Conservation (phyloP, 2,797 vertebrate genomes). For the Aphelocoma californica region DNA sequence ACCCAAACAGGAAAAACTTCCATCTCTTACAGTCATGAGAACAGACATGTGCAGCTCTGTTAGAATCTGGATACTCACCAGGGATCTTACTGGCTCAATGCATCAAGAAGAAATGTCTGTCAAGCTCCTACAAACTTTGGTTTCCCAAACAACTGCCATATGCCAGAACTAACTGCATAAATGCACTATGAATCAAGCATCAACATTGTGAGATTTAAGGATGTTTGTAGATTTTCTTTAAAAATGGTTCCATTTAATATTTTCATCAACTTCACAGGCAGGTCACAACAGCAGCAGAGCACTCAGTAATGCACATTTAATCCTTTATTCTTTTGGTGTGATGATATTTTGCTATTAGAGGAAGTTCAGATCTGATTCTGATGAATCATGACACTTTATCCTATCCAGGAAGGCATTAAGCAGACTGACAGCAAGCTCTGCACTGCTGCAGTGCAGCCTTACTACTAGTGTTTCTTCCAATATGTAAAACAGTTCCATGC, state of each 20-base stretch:
- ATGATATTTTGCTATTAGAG: not conserved
- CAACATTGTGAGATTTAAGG: not conserved
- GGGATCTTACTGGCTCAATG: conserved; percentile 49
- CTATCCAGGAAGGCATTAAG: not conserved
- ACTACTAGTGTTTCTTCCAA: not conserved
- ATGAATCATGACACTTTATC: not conserved
- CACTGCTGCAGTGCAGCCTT: not conserved
- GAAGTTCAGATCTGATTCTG: not conserved
- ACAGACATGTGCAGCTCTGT: conserved; percentile 30
- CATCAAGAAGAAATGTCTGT: conserved; percentile 56
- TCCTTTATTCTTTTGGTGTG: not conserved
- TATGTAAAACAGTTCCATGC: not conserved
- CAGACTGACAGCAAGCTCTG: not conserved
- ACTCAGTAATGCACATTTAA: not conserved
- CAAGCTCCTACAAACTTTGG: conserved; percentile 48
- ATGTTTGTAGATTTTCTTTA: not conserved
- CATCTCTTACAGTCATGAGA: conserved; percentile 18
- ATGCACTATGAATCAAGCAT: not conserved
- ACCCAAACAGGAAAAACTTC: conserved; percentile 31
- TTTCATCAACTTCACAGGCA: not conserved
- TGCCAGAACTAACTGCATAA: conserved; percentile 33
- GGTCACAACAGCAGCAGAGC: not conserved
- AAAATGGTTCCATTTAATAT: not conserved
- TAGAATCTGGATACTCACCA: conserved; percentile 55
- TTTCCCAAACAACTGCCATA: conserved; percentile 52